phyloP scores from a whole-genome alignment of 2,797 vertebrate species.

The Mormyrus hasselquistii region DNA sequence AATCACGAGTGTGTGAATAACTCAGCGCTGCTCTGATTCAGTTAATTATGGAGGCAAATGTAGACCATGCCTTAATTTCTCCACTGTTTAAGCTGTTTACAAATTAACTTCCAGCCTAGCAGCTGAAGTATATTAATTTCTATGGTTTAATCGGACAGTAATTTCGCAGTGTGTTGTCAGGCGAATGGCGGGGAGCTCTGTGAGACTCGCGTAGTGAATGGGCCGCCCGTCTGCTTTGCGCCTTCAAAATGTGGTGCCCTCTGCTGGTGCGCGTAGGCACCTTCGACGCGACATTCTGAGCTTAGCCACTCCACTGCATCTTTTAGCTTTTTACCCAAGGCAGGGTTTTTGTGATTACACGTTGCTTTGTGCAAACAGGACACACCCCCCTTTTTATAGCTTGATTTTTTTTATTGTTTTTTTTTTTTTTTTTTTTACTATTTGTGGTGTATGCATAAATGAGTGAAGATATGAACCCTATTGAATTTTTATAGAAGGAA shows the following conservation, averaged over 20 bases:
- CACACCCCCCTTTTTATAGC: neutral
- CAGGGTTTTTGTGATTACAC: neutral
- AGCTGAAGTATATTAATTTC: conserved; percentile 6
- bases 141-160: conserved; percentile 3
- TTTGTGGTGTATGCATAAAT: conserved; percentile 4
- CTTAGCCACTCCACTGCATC: neutral
- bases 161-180: neutral
- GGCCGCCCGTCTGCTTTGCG: neutral
- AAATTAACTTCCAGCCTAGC: conserved; percentile 9
- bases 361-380: conserved; percentile 20
- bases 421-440: neutral
- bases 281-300: neutral
- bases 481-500: conserved; percentile 4
- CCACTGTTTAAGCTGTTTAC: neutral
- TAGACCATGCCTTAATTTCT: neutral
- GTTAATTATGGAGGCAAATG: neutral
- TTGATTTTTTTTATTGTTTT: neutral
- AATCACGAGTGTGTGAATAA: neutral
- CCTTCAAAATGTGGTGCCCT: neutral
- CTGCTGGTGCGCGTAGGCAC: neutral
- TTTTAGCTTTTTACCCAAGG: neutral
- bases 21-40: neutral
- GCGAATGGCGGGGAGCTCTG: neutral
- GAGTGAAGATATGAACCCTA: conserved; percentile 17
- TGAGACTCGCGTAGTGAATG: neutral